Evolutionary conservation across 2,888 invertebrate species (phyloP), one percentile per base, ranked within the genome.

Genomic region (Microplitis manilae): DNA sequence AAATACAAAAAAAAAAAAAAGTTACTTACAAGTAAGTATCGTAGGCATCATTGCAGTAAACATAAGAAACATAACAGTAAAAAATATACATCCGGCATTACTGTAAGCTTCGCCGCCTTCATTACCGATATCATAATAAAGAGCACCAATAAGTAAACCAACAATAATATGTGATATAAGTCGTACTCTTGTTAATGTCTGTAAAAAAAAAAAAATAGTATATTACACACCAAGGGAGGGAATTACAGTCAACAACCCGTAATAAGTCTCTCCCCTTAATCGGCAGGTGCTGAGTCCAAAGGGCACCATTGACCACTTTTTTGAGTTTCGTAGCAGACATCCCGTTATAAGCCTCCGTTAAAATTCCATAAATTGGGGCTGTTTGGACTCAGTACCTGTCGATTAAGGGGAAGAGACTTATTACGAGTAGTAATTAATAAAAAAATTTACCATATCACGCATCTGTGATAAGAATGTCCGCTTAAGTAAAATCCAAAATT

Each of bases 31-130:
- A 88, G 98, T 98, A 85, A 98, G 93, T 87, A 98, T 97, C 71
- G 98, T 98, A 81, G 98, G 98, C 98, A 98, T 98, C 95, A 98
- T 96, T 71, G 98, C 97, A 73, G 98, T 97, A 90, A 98, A 98
- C 95, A 98, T 98, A 83, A 98, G 95, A 90, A 98, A 98, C 91
- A 98, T 94, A 83, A 97, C 95, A 82, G 97, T 97, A 91, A 98
- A 98, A 92, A 98, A 98, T 84, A 98, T 94, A 90, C 97, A 98
- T 67, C 98, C 98, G 38, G 97, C 95, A 87, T 98, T 98, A 90
- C 97, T 98, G 93, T 95, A 96, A 38, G 97, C 97, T 91, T 98
- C 97, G 73, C 95, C 95, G 17, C 97, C 98, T 87, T 98, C 97
- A 84, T 96, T 94, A 5, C 98, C 98, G 83, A 97, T 97, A 85